phyloP scores from a whole-genome alignment of 2,113 vertebrate species.

The Caretta caretta region DNA sequence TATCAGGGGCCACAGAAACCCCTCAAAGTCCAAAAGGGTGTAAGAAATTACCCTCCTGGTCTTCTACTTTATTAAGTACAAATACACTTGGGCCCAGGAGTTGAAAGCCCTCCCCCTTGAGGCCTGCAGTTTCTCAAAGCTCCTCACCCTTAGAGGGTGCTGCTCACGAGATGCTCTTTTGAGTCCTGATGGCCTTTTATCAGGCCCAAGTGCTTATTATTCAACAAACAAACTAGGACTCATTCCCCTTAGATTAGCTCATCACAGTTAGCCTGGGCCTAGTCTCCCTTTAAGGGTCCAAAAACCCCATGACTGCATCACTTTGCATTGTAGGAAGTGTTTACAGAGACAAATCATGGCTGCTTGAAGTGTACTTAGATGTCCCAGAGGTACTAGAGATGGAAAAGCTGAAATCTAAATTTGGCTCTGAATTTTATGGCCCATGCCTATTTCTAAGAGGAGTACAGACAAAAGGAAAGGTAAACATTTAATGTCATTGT shows the following conservation, averaged over 20 bases:
- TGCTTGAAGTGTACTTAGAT: rapidly evolving
- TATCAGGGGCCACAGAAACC: neutral
- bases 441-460: neutral
- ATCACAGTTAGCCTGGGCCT: neutral
- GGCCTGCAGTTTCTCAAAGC: neutral
- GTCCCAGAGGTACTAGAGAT: neutral
- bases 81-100: neutral
- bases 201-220: neutral
- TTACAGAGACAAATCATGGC: rapidly evolving
- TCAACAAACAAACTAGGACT: neutral
- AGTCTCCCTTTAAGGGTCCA: neutral
- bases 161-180: neutral
- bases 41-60: neutral
- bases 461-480: neutral
- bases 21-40: neutral
- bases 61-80: neutral
- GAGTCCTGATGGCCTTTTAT: neutral
- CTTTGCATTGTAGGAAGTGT: neutral
- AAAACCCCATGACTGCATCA: neutral
- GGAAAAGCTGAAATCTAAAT: neutral
- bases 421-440: neutral
- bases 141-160: neutral
- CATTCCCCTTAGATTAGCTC: neutral
- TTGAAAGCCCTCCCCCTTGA: neutral
- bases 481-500: neutral